These are phyloP conservation scores for Theonella swinhoei DNA, from an alignment of 37 sponge, comb jelly and placozoan species.

Conservation along the genomic window DNA sequence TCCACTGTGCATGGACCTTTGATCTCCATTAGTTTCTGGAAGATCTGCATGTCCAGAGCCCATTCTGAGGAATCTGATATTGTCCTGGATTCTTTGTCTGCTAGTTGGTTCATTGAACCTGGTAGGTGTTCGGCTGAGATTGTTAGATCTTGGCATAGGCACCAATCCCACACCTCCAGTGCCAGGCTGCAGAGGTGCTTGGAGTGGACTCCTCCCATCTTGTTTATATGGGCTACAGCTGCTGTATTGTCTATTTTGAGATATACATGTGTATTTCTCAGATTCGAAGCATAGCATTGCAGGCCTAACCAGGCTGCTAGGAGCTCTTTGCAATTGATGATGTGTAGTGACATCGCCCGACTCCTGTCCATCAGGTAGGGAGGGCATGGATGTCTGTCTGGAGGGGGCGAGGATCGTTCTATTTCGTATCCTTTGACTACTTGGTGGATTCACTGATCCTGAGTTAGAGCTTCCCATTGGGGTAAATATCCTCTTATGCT, in stretches of 20 bases:
- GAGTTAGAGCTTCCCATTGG: not conserved
- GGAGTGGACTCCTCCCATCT: not conserved
- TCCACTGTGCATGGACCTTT: conserved; percentile 14
- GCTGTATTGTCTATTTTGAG: no score
- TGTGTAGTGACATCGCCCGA: no score
- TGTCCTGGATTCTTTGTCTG: conserved; percentile 6
- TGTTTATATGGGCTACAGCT: no score
- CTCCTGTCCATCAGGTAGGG: no score
- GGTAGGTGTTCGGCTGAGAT: conserved; percentile 35
- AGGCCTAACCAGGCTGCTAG: conserved; percentile 23
- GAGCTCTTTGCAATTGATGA: conserved; percentile 52
- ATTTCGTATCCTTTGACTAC: no score
- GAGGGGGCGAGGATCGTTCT: no score
- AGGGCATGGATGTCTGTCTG: no score
- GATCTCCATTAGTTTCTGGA: not conserved
- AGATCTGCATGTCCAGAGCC: not conserved
- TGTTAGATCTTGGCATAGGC: not conserved
- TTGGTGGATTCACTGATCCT: no score
- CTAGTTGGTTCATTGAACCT: not conserved
- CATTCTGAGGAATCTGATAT: not conserved
- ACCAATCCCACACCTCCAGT: not conserved
- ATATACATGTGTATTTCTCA: not conserved
- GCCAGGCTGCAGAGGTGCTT: conserved; percentile 7
- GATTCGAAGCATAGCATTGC: conserved; percentile 3
- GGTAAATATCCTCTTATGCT: not conserved